These are phyloP conservation scores for Tursiops truncatus DNA, from an alignment of 2,113 vertebrate species.

Conservation along the genomic window DNA sequence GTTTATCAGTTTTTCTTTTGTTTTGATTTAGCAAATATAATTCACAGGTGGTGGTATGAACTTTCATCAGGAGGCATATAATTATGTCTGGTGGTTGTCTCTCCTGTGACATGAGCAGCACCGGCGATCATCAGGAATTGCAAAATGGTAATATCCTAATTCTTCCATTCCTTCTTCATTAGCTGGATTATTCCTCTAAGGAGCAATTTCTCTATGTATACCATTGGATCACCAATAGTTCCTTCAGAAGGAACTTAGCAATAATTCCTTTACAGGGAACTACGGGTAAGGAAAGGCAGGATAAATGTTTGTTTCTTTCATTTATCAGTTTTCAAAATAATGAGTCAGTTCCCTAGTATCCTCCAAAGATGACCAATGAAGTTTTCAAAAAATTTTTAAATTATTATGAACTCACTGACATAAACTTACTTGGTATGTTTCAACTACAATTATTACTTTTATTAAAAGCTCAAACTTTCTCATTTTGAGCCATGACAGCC, in stretches of 20 bases:
- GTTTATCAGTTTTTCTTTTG: constrained; percentile 15
- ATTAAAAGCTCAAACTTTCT: not conserved
- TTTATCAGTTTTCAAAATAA: constrained; percentile 46
- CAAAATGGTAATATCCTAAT: not conserved
- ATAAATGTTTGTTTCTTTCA: constrained; percentile 10
- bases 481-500: not conserved
- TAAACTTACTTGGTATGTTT: not conserved
- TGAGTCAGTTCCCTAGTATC: not conserved
- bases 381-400: not conserved
- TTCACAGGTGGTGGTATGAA: not conserved
- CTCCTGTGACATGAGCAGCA: not conserved
- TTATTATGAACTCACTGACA: not conserved
- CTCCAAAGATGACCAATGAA: not conserved
- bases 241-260: not conserved
- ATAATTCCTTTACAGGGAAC: constrained; percentile 17
- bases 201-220: not conserved
- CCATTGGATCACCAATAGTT: not conserved
- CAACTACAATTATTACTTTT: not conserved
- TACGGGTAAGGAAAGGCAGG: not conserved
- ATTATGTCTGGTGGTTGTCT: not conserved
- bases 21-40: constrained; percentile 20
- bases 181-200: not conserved
- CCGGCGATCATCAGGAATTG: not conserved
- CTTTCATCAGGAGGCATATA: not conserved
- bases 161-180: not conserved